These are phyloP conservation scores for Lagorchestes hirsutus DNA, from an alignment of 2,797 vertebrate genomes.

Conservation along the genomic window DNA sequence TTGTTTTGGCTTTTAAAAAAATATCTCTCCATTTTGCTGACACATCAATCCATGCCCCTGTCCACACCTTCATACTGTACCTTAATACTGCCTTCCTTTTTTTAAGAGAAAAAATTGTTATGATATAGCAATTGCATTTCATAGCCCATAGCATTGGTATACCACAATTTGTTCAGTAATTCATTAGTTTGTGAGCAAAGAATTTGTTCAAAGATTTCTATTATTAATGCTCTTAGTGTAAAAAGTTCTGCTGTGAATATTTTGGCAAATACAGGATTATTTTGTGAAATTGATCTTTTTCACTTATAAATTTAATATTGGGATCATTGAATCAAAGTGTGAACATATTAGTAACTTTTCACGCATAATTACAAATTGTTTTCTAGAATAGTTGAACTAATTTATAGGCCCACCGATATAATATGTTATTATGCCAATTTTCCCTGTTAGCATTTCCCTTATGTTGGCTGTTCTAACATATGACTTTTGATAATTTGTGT, in stretches of 20 bases:
- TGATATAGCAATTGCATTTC: not conserved
- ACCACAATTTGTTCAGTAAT: not conserved
- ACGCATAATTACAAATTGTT: not conserved
- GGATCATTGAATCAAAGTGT: not conserved
- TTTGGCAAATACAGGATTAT: not conserved
- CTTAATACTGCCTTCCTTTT: not conserved
- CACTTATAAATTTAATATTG: not conserved
- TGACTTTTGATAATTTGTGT: not conserved
- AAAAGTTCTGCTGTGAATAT: not conserved
- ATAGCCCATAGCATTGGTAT: not conserved
- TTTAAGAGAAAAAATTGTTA: not conserved
- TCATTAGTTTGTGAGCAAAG: not conserved
- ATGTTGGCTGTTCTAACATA: not conserved
- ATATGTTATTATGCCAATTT: not conserved
- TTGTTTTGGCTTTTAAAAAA: not conserved
- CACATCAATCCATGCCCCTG: not conserved
- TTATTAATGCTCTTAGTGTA: not conserved
- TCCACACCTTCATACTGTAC: not conserved
- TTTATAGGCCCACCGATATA: not conserved
- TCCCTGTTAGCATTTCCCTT: not conserved
- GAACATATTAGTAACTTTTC: not conserved
- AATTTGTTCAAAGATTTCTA: not conserved
- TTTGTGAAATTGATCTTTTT: not conserved
- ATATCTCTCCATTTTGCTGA: not conserved
- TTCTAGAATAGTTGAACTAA: not conserved